Base-by-base conservation (phyloP, 2,113 vertebrate genomes). In the Heloderma charlesbogerti region DNA sequence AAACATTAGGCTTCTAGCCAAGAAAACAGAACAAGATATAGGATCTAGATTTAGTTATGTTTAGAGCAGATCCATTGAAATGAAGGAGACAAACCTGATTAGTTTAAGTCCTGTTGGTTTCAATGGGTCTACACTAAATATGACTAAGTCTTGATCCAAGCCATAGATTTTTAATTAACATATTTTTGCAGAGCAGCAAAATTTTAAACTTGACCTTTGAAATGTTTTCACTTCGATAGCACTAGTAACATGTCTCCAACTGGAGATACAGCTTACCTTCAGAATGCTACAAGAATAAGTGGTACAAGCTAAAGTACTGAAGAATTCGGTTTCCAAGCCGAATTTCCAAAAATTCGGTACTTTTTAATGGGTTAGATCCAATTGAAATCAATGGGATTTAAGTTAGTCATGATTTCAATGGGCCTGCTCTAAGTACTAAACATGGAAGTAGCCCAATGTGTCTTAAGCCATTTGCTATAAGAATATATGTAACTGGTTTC, bases 11-110 rank as follows among this genome's bases (percentile, higher is more conserved):
- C 88, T 92, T 84, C 84, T 89, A 88, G 87, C 37, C 83, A 89
- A 94, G 91, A 18, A 92, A 92, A 95, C 78, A 72, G 31, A 29
- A 72, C 31, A n/a, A 9, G 31, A 29, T 3, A n/a, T 34, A 34
- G 69, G 69, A n/a, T 34, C 7, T 34, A 72, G 31, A 34, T 34
- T 10, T 71, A 72, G 69, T 72, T 29, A 72, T 72, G 6, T 34
- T 72, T 72, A 72, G 69, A n/a, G 31, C 29, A 72, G 10, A 34
- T 10, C 13, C 69, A 13, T 13, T 31, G 69, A 72, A 72, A 72
- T 72, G 31, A 72, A 31, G 31, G 69, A 72, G 31, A 10, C 9
- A 34, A 34, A 10, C 31, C 12, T 10, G 34, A n/a, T 10, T 71
- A 31, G 8, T 31, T 10, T 10, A 72, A 72, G 31, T n/a, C 69